A percentile compares a stretch with the other conserved stretches of the same genome.
Conservation (phyloP, 1,140 invertebrate genomes). For the Bemisia tabaci region DNA sequence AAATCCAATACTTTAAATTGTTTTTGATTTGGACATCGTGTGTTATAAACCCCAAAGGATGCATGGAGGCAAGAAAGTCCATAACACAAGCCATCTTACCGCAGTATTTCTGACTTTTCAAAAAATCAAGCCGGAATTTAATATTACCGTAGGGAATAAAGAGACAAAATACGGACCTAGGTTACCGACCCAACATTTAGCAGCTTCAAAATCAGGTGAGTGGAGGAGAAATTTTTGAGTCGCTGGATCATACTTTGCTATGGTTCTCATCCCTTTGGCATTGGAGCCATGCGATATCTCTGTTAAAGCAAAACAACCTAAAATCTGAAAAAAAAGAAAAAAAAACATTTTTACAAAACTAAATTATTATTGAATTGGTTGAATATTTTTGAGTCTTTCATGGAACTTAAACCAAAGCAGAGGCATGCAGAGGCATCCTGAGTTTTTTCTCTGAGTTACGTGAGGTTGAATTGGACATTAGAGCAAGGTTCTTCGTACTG, state of each 20-base stretch:
- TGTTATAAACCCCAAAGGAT: too few relatives aligned
- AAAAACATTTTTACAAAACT: neutral
- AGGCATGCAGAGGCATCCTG: neutral
- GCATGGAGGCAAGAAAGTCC: too few relatives aligned
- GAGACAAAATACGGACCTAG: constrained; percentile 43
- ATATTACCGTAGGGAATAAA: too few relatives aligned
- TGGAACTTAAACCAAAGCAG: neutral
- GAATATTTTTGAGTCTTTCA: neutral
- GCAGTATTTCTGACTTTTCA: too few relatives aligned
- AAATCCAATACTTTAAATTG: too few relatives aligned
- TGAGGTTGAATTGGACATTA: too few relatives aligned
- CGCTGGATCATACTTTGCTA: constrained; percentile 67
- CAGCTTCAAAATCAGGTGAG: constrained; percentile 84
- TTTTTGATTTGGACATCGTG: too few relatives aligned
- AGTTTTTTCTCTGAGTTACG: too few relatives aligned
- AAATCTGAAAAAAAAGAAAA: constrained; percentile 17
- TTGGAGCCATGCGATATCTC: constrained; percentile 91
- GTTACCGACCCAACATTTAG: constrained; percentile 90
- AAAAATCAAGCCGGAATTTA: too few relatives aligned
- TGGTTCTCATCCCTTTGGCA: constrained; percentile 78
- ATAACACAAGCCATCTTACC: too few relatives aligned
- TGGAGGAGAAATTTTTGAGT: constrained; percentile 74
- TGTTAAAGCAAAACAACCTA: constrained; percentile 77
- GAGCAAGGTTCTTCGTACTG: too few relatives aligned
- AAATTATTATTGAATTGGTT: neutral